Percentiles rank a stretch among this genome's conserved stretches.
Evolutionary conservation across 2,888 invertebrate species (phyloP).

Genomic region (Cataglyphis cursor): DNA sequence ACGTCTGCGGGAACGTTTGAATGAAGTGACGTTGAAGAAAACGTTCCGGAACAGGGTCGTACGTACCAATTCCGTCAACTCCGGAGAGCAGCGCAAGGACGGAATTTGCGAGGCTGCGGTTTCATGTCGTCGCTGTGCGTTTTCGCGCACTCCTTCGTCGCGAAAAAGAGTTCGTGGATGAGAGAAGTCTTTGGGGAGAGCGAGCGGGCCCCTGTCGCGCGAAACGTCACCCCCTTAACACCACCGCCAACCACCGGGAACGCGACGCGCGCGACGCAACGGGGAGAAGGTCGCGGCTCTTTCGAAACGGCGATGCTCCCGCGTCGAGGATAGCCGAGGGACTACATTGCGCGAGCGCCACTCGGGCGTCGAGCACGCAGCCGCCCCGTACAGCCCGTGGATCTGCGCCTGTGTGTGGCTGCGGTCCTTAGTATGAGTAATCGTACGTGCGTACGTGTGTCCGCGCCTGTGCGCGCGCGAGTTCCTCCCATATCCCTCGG

Average conservation of each 20-base stretch:
- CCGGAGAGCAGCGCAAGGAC: neutral
- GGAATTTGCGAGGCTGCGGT: slow-evolving; percentile 17
- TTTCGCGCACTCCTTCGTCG: neutral
- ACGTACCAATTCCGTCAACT: slow-evolving; percentile 11
- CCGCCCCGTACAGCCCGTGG: slow-evolving; percentile 76
- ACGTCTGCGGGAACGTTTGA: neutral
- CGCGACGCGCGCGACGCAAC: slow-evolving; percentile 58
- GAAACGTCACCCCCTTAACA: slow-evolving; percentile 39
- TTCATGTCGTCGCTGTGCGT: neutral
- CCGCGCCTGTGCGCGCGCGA: slow-evolving; percentile 31
- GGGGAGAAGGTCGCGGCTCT: slow-evolving; percentile 71
- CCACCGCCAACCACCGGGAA: slow-evolving; percentile 19
- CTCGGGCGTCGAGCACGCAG: slow-evolving; percentile 82
- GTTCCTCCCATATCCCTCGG: slow-evolving; percentile 57
- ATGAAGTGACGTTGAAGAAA: neutral
- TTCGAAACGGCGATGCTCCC: slow-evolving; percentile 82
- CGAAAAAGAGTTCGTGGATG: slow-evolving; percentile 5
- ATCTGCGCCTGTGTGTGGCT: slow-evolving; percentile 59
- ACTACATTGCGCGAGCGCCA: slow-evolving; percentile 86
- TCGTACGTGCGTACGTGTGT: slow-evolving; percentile 38
- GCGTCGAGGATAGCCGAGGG: slow-evolving; percentile 84
- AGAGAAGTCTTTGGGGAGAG: neutral
- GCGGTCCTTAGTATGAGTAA: neutral
- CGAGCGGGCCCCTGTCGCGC: slow-evolving; percentile 43
- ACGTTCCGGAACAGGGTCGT: neutral